A percentile compares a stretch with the other conserved stretches of the same genome.
Evolutionary conservation across 2,113 vertebrate genomes (phyloP).

Genomic region (Spheniscus mendiculus): DNA sequence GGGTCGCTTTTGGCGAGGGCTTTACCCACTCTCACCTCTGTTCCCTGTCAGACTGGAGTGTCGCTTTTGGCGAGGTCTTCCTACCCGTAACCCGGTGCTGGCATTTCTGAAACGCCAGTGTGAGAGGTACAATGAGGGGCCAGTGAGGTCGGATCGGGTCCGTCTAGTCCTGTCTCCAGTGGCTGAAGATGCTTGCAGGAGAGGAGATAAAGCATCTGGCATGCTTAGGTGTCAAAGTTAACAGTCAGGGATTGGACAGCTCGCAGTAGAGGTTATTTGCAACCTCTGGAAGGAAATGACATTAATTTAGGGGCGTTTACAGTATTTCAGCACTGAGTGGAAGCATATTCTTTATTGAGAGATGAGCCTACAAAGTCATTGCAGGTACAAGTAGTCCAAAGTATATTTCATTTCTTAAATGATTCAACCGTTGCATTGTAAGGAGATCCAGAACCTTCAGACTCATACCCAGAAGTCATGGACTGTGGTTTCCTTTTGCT

Average conservation of each 20-base stretch:
- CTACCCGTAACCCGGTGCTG: rapidly evolving
- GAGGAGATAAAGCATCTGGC: neutral
- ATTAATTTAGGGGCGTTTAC: neutral
- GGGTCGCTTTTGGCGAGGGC: no score
- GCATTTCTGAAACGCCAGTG: rapidly evolving
- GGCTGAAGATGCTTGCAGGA: neutral
- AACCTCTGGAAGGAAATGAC: neutral
- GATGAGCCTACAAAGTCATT: neutral
- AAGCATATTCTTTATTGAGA: neutral
- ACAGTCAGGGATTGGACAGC: no score
- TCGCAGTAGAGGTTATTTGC: neutral
- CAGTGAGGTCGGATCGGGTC: neutral
- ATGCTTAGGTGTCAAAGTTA: neutral
- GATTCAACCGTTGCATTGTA: rapidly evolving
- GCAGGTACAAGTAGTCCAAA: neutral
- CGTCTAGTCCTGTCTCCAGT: rapidly evolving
- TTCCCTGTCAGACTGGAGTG: no score
- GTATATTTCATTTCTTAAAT: neutral
- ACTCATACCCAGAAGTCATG: rapidly evolving
- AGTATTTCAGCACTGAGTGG: neutral
- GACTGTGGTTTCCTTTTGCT: neutral
- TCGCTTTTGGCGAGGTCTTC: no score
- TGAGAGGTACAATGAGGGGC: rapidly evolving
- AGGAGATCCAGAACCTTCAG: neutral
- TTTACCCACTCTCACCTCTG: rapidly evolving